Conservation (phyloP, 2,797 vertebrate genomes). For the Scleropages formosus region DNA sequence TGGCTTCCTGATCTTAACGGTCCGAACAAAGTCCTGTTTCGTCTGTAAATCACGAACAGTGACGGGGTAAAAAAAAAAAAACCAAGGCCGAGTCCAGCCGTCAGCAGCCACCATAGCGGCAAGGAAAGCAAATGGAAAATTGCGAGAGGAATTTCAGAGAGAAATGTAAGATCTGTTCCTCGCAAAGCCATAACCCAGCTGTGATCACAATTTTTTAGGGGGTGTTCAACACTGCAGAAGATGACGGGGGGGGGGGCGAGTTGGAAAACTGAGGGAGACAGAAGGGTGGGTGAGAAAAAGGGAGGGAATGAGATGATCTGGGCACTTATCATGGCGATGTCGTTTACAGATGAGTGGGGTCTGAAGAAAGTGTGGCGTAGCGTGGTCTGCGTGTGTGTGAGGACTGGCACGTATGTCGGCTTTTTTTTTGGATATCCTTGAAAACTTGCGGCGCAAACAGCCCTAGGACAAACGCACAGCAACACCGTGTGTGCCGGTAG, state of each 20-base stretch:
- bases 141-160: too few relatives aligned
- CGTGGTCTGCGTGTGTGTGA: background rate
- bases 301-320: conserved; percentile 19
- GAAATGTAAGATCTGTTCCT: too few relatives aligned
- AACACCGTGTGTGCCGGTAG: background rate
- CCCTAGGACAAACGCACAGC: background rate
- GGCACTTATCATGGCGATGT: conserved; percentile 12
- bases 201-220: too few relatives aligned
- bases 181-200: too few relatives aligned
- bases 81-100: too few relatives aligned
- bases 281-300: background rate
- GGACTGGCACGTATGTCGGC: background rate
- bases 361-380: conserved; percentile 11
- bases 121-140: too few relatives aligned
- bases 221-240: background rate
- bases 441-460: background rate
- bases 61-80: too few relatives aligned
- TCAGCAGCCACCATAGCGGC: too few relatives aligned
- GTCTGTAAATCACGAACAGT: too few relatives aligned
- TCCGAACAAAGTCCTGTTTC: too few relatives aligned
- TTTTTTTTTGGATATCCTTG: background rate
- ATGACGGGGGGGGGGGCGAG: background rate
- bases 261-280: background rate
- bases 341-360: conserved; percentile 9
- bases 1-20: too few relatives aligned